Conservation (phyloP, 2,797 vertebrate species). For the Pterois miles region DNA sequence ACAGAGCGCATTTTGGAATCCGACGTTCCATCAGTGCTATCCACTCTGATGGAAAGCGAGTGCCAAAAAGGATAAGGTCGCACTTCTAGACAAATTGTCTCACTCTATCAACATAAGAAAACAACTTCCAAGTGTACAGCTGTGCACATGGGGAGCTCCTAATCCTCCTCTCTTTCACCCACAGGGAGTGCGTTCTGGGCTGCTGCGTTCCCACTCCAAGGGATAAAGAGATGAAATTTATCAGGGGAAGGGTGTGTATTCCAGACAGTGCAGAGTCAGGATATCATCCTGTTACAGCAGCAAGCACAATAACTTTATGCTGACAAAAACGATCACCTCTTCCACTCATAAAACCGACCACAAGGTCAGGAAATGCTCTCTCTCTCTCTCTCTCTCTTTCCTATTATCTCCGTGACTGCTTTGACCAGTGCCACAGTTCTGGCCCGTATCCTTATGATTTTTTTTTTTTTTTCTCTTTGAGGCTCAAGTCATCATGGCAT, state of each 20-base stretch:
- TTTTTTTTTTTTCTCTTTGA: slow-evolving; percentile 46
- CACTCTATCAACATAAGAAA: slow-evolving; percentile 52
- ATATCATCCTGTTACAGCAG: slow-evolving; percentile 73
- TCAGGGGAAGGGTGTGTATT: slow-evolving; percentile 50
- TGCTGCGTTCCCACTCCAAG: slow-evolving; percentile 36
- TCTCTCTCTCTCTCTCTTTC: slow-evolving; percentile 27
- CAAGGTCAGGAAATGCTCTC: slow-evolving; percentile 70
- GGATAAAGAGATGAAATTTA: slow-evolving; percentile 70
- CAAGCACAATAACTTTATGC: slow-evolving; percentile 77
- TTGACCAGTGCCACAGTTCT: slow-evolving; percentile 55
- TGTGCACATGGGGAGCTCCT: slow-evolving; percentile 27
- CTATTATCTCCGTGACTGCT: slow-evolving; percentile 54
- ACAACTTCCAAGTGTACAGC: slow-evolving; percentile 32
- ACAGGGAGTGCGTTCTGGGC: slow-evolving; percentile 51
- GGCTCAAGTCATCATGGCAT: slow-evolving; percentile 63
- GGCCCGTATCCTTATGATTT: slow-evolving; percentile 42
- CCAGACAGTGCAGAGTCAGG: slow-evolving; percentile 77
- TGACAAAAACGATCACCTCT: slow-evolving; percentile 77
- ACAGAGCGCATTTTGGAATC: slow-evolving; percentile 55
- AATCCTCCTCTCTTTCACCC: slow-evolving; percentile 43
- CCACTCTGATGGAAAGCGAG: slow-evolving; percentile 25
- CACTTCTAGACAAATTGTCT: slow-evolving; percentile 58
- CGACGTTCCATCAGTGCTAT: slow-evolving; percentile 48
- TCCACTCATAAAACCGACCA: slow-evolving; percentile 59
- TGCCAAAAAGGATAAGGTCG: slow-evolving; percentile 57